A percentile compares a stretch with the other conserved stretches of the same genome.
Evolutionary conservation across 2,888 invertebrate species (phyloP).

Genomic region (Theristus sp.): DNA sequence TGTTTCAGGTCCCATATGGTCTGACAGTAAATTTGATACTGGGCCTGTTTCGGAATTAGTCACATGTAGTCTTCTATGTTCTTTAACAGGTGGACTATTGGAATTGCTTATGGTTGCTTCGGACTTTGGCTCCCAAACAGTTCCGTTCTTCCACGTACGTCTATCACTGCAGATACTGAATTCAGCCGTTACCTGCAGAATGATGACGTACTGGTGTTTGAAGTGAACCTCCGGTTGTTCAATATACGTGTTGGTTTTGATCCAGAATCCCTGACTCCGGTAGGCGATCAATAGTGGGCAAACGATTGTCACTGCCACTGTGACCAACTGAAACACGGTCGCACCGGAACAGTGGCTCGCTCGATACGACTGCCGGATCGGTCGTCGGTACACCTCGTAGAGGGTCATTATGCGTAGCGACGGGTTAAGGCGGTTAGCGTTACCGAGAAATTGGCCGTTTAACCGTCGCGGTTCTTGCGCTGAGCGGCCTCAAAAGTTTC

Average conservation of each 20-base stretch:
- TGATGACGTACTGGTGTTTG: conserved; percentile 50
- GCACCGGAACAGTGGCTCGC: conserved; percentile 54
- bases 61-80: too few relatives aligned
- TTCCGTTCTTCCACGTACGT: too few relatives aligned
- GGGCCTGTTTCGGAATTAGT: background rate
- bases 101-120: too few relatives aligned
- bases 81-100: too few relatives aligned
- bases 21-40: background rate
- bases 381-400: conserved; percentile 42
- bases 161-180: too few relatives aligned
- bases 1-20: too few relatives aligned
- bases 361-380: conserved; percentile 51
- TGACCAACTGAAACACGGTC: conserved; percentile 47
- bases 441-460: too few relatives aligned
- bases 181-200: conserved; percentile 36
- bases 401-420: conserved; percentile 41
- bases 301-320: conserved; percentile 44
- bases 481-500: too few relatives aligned
- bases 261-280: conserved; percentile 56
- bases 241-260: conserved; percentile 46
- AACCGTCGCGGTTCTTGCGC: too few relatives aligned
- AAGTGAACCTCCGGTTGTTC: conserved; percentile 55
- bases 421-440: too few relatives aligned
- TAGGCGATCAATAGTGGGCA: conserved; percentile 51
- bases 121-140: too few relatives aligned